These are phyloP conservation scores for Bombus confusus DNA, from an alignment of 1,140 invertebrate species.

Conservation along the genomic window DNA sequence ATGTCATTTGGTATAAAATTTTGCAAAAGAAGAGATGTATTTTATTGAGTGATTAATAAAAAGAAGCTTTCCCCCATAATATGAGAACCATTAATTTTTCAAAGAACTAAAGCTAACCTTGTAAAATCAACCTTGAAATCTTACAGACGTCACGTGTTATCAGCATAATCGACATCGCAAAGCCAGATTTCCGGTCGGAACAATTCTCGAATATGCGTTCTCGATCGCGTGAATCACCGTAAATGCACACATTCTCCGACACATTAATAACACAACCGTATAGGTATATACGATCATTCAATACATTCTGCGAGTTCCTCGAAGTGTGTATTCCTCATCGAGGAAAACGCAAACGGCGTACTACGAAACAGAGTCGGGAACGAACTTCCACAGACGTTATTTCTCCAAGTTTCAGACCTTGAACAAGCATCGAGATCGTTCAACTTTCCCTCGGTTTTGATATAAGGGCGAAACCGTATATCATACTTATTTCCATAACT, in stretches of 20 bases:
- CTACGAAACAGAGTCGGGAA: background rate
- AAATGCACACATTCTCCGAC: background rate
- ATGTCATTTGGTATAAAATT: too few species aligned
- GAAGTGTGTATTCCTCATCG: too few species aligned
- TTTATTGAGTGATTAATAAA: background rate
- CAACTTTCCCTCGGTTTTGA: background rate
- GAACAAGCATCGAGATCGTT: slow-evolving; percentile 19
- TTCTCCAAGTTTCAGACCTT: slow-evolving; percentile 10
- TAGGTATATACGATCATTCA: background rate
- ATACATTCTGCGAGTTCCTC: background rate
- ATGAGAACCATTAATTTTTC: too few species aligned
- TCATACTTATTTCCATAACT: too few species aligned
- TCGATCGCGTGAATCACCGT: background rate
- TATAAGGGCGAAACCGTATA: too few species aligned
- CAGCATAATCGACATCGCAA: background rate
- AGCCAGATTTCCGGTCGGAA: background rate
- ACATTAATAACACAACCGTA: background rate
- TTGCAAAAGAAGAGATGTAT: too few species aligned
- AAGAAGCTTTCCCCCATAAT: background rate
- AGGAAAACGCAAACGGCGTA: background rate
- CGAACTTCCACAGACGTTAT: slow-evolving; percentile 11
- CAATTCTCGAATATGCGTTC: background rate
- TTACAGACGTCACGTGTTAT: too few species aligned
- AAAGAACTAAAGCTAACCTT: background rate
- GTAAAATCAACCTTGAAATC: background rate